Evolutionary conservation across 1,140 invertebrate genomes (phyloP).

Genomic region (Panagrolaimus sp.): DNA sequence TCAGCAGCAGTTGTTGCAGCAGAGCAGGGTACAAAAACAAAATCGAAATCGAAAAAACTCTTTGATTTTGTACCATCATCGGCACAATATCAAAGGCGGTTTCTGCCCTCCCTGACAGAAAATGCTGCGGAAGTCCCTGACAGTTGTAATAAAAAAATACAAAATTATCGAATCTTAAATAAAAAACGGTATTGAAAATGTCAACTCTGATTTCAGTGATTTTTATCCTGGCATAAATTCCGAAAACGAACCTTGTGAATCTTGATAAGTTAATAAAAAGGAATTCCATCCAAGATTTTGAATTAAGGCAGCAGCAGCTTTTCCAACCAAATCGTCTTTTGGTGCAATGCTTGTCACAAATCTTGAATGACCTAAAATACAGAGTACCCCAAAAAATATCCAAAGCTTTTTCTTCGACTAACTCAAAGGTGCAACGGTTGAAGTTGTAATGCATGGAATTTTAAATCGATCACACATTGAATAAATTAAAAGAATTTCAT

Average conservation of each 20-base stretch:
- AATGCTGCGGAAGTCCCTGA: no score
- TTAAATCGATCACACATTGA: slow-evolving; percentile 56
- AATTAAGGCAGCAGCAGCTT: slow-evolving; percentile 46
- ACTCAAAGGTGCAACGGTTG: background rate
- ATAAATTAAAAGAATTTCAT: slow-evolving; percentile 31
- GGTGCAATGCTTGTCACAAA: slow-evolving; percentile 52
- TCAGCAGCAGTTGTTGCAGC: no score
- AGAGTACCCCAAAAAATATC: background rate
- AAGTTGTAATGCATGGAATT: slow-evolving; percentile 42
- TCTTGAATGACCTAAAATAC: slow-evolving; percentile 31
- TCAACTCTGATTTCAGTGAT: no score
- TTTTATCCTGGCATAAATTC: background rate
- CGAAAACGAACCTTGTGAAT: slow-evolving; percentile 31
- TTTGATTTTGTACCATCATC: no score
- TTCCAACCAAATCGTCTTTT: slow-evolving; percentile 28
- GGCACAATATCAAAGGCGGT: no score
- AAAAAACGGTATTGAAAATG: no score
- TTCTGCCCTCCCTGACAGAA: no score
- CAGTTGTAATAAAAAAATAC: slow-evolving; percentile 21
- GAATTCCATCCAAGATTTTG: slow-evolving; percentile 46
- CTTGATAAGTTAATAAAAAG: slow-evolving; percentile 51
- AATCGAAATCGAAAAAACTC: no score
- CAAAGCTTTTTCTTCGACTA: slow-evolving; percentile 11
- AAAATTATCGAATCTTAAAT: no score
- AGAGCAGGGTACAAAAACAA: no score